phyloP scores from a whole-genome alignment of 1,140 invertebrate genomes.

The Drosophila leontia region DNA sequence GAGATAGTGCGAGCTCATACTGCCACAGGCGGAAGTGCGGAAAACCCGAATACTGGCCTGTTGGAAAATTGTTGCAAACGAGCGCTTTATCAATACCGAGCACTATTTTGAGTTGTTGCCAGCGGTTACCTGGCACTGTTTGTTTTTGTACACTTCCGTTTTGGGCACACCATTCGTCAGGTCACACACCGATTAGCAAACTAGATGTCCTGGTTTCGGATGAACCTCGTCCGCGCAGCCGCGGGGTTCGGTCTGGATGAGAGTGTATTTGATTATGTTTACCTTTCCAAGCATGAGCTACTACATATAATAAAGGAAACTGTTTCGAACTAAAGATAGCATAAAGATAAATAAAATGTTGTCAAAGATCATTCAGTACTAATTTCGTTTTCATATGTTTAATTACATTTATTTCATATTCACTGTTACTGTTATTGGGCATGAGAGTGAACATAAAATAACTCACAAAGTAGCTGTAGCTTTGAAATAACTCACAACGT shows the following conservation, averaged over 20 bases:
- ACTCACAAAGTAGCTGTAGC: neutral
- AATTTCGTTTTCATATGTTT: neutral
- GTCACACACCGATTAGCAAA: conserved; percentile 46
- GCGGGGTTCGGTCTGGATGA: neutral
- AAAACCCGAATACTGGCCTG: neutral
- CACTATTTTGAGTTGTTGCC: conserved; percentile 57
- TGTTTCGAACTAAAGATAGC: neutral
- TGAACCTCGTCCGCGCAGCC: conserved; percentile 31
- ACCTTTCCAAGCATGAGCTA: neutral
- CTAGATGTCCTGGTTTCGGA: conserved; percentile 38
- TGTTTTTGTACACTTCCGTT: conserved; percentile 76
- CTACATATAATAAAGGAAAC: neutral
- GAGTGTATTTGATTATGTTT: neutral
- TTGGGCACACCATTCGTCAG: conserved; percentile 58
- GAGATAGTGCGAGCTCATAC: conserved; percentile 71
- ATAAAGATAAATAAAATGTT: neutral
- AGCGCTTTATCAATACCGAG: conserved; percentile 75
- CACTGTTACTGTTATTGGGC: too few species aligned
- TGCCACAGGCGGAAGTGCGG: conserved; percentile 14
- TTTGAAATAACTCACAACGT: neutral
- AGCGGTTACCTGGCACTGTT: conserved; percentile 56
- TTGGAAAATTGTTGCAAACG: conserved; percentile 47
- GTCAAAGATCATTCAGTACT: neutral
- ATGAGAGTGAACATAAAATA: too few species aligned
- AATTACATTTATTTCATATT: neutral